phyloP scores from a whole-genome alignment of 2,888 invertebrate species.

The Sycophila texana region DNA sequence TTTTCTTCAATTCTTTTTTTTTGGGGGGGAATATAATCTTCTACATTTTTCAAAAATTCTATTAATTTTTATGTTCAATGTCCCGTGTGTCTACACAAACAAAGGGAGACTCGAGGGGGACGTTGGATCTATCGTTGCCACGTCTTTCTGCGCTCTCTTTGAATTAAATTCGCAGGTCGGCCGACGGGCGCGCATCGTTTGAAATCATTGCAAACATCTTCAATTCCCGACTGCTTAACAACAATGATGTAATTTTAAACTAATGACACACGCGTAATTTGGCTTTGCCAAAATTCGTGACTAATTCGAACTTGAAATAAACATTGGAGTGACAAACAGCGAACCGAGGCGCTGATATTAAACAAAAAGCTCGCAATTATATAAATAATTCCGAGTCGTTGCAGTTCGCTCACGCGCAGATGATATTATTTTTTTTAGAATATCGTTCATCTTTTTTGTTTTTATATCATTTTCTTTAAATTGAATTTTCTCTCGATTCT shows the following conservation, averaged over 20 bases:
- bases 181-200: constrained; percentile 16
- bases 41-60: no score
- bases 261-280: constrained; percentile 29
- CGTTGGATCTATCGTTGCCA: no score
- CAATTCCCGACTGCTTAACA: constrained; percentile 35
- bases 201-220: constrained; percentile 38
- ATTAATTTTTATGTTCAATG: no score
- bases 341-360: background rate
- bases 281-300: constrained; percentile 31
- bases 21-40: no score
- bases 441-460: no score
- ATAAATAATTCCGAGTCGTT: no score
- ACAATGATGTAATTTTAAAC: constrained; percentile 49
- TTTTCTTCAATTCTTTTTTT: no score
- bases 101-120: background rate
- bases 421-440: no score
- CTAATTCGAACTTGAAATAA: constrained; percentile 45
- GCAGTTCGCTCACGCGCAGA: no score
- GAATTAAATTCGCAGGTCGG: background rate
- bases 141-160: no score
- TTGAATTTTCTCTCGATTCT: no score
- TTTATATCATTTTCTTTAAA: no score
- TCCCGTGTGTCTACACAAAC: constrained; percentile 4
- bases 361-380: background rate
- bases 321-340: constrained; percentile 27